A percentile compares a stretch with the other conserved stretches of the same genome.
phyloP scores from a whole-genome alignment of 2,888 invertebrate species.

The Aspidiotus destructor region DNA sequence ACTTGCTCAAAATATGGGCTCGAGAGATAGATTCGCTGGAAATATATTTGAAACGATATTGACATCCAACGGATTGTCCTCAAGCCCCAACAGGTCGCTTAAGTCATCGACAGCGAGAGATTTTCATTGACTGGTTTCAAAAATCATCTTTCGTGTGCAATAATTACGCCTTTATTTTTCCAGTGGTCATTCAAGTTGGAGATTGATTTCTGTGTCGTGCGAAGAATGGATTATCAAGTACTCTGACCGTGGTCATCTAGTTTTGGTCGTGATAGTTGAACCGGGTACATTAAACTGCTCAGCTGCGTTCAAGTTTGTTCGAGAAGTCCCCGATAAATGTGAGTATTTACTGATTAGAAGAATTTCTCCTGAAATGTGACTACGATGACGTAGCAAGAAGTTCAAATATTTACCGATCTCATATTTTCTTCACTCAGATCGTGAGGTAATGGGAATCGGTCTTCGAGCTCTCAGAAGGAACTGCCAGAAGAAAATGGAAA shows the following conservation, averaged over 20 bases:
- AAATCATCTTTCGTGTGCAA: background rate
- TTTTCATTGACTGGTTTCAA: too few species aligned
- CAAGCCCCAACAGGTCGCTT: background rate
- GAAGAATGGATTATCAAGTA: conserved; percentile 3
- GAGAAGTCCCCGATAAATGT: background rate
- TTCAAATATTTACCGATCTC: background rate
- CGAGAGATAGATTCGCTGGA: background rate
- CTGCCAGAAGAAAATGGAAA: conserved; percentile 4
- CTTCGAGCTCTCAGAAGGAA: conserved; percentile 8
- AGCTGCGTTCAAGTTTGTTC: background rate
- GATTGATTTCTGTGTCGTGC: background rate
- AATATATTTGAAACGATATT: background rate
- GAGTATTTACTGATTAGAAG: background rate
- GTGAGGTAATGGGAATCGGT: conserved; percentile 10
- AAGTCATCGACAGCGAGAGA: too few species aligned
- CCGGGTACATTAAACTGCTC: background rate
- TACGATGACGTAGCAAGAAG: too few species aligned
- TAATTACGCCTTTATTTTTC: background rate
- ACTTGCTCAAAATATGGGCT: background rate
- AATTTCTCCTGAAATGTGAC: too few species aligned
- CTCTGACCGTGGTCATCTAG: background rate
- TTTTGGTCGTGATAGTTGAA: background rate
- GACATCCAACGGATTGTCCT: background rate
- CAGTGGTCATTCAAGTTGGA: background rate
- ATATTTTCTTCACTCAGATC: conserved; percentile 1